Conservation (phyloP, 1,140 invertebrate genomes). For the Agraylea sexmaculata region DNA sequence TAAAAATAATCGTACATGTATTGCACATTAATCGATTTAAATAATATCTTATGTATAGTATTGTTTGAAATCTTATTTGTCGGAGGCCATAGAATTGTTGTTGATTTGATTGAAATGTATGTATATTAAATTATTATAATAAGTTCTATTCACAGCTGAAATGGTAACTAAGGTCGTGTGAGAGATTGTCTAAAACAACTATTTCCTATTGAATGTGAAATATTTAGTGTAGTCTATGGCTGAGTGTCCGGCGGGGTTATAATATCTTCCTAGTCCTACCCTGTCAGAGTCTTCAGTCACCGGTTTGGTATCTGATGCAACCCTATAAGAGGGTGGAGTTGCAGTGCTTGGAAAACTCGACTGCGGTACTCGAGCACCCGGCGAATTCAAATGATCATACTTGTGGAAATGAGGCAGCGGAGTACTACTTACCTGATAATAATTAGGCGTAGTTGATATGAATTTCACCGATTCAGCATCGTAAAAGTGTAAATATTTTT, state of each 20-base stretch:
- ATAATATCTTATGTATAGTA: too few relatives aligned
- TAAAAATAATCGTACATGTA: too few relatives aligned
- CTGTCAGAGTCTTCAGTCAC: neutral
- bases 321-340: constrained; percentile 1
- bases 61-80: too few relatives aligned
- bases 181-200: too few relatives aligned
- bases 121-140: too few relatives aligned
- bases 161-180: too few relatives aligned
- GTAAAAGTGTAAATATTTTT: constrained; percentile 13
- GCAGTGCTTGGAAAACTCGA: constrained; percentile 15
- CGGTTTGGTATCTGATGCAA: neutral
- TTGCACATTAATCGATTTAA: too few relatives aligned
- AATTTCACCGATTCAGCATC: constrained; percentile 16
- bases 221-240: constrained; percentile 13
- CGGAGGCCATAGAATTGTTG: too few relatives aligned
- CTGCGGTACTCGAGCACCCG: constrained; percentile 10
- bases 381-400: constrained; percentile 17
- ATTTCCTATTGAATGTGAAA: constrained; percentile 12
- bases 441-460: constrained; percentile 16
- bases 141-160: too few relatives aligned
- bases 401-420: constrained; percentile 10
- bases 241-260: neutral
- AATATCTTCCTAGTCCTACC: constrained; percentile 5
- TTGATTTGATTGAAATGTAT: too few relatives aligned
- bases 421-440: constrained; percentile 13